Evolutionary conservation across 2,113 vertebrate genomes (phyloP).

Genomic region (Zosterops lateralis): DNA sequence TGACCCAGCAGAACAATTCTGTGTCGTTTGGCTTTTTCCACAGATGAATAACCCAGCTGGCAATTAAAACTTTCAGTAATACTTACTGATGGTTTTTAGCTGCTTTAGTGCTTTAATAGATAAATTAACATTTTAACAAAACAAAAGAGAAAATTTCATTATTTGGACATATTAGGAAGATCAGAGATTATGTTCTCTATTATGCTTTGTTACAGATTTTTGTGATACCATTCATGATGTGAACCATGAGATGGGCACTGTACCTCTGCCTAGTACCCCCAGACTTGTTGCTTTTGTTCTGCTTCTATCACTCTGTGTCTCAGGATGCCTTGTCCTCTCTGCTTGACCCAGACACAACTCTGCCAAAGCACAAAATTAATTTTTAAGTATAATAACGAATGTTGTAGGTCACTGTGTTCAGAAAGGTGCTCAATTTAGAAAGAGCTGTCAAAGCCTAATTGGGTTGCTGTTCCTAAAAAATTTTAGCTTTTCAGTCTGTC

Average conservation of each 20-base stretch:
- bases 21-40: accelerated
- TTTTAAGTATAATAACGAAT: background rate
- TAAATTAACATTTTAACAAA: background rate
- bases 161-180: background rate
- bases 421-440: background rate
- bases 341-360: background rate
- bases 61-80: background rate
- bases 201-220: background rate
- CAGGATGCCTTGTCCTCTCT: background rate
- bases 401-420: background rate
- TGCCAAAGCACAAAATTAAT: background rate
- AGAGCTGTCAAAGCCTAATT: background rate
- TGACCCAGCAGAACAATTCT: background rate
- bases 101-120: background rate
- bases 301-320: accelerated
- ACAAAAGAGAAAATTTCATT: background rate
- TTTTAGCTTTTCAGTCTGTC: background rate
- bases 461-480: background rate
- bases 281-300: background rate
- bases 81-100: background rate
- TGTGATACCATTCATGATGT: background rate
- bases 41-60: background rate
- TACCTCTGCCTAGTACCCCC: background rate
- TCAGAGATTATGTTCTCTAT: background rate
- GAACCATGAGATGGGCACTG: background rate